Percentiles rank a stretch among this genome's conserved stretches.
Conservation (phyloP, 1,140 invertebrate genomes). For the Glossosoma conforme region DNA sequence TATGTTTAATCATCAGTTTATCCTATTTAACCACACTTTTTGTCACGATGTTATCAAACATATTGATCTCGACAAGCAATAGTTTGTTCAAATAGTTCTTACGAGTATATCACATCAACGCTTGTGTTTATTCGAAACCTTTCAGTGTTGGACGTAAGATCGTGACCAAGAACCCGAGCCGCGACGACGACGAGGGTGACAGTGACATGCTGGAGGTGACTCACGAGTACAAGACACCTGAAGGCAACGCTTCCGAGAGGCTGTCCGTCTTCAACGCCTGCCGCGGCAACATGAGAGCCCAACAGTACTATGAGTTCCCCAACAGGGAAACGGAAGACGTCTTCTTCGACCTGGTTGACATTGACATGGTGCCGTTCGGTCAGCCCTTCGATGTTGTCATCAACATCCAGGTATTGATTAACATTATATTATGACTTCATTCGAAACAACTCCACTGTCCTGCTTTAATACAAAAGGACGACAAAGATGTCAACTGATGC, state of each 20-base stretch:
- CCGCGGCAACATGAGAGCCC: slow-evolving; percentile 52
- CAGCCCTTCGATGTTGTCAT: slow-evolving; percentile 62
- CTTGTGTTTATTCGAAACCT: too few species aligned
- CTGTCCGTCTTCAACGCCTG: slow-evolving; percentile 61
- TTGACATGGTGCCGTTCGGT: slow-evolving; percentile 61
- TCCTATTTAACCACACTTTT: too few species aligned
- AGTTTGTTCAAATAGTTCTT: too few species aligned
- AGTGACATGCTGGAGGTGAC: slow-evolving; percentile 65
- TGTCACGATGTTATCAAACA: too few species aligned
- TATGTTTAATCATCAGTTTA: too few species aligned
- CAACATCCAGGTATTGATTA: slow-evolving; percentile 52
- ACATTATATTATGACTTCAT: neutral
- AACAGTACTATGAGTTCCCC: slow-evolving; percentile 57
- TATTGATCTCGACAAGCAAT: too few species aligned
- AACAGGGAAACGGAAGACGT: slow-evolving; percentile 57
- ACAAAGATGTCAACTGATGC: too few species aligned
- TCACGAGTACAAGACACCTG: slow-evolving; percentile 63
- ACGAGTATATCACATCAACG: too few species aligned
- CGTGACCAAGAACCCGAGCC: slow-evolving; percentile 63
- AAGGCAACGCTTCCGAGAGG: slow-evolving; percentile 60
- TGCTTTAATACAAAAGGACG: too few species aligned
- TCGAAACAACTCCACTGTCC: too few species aligned
- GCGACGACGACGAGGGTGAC: slow-evolving; percentile 58
- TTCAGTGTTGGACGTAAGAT: slow-evolving; percentile 66
- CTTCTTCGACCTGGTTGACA: slow-evolving; percentile 62